phyloP scores from a whole-genome alignment of 2,797 vertebrate species.

The Botia almorhae region DNA sequence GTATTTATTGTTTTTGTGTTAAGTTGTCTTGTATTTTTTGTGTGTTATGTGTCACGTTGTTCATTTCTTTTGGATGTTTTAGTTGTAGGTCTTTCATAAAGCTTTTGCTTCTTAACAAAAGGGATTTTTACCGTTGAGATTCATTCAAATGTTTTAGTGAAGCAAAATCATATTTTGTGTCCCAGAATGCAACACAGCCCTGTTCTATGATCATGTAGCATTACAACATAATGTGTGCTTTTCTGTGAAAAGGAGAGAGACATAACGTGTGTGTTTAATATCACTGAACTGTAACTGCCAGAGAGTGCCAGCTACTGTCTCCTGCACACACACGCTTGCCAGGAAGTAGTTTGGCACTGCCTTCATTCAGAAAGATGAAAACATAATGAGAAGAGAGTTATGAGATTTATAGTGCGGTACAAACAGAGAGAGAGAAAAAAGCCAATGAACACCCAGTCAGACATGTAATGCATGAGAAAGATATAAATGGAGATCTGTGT shows the following conservation, averaged over 20 bases:
- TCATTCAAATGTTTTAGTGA: neutral
- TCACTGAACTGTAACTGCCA: neutral
- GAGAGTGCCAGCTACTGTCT: conserved; percentile 2
- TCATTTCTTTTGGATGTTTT: neutral
- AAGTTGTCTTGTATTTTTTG: conserved; percentile 24
- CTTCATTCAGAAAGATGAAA: neutral
- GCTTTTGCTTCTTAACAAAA: neutral
- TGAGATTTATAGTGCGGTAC: conserved; percentile 23
- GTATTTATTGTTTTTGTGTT: conserved; percentile 57
- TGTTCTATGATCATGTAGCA: neutral
- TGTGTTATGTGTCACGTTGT: neutral
- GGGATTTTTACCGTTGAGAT: neutral
- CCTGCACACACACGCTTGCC: conserved; percentile 8
- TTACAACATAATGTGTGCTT: neutral
- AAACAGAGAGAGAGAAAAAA: neutral
- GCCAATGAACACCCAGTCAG: neutral
- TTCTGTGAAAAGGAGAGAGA: neutral
- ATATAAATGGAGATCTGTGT: neutral
- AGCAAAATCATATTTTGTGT: neutral
- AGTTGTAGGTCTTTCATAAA: neutral
- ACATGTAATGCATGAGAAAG: conserved; percentile 4
- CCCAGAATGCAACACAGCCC: neutral
- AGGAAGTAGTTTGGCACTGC: conserved; percentile 21
- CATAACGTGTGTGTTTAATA: conserved; percentile 14
- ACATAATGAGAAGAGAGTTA: neutral